Evolutionary conservation across 2,888 invertebrate genomes (phyloP).

Genomic region (Parelbella ahira): DNA sequence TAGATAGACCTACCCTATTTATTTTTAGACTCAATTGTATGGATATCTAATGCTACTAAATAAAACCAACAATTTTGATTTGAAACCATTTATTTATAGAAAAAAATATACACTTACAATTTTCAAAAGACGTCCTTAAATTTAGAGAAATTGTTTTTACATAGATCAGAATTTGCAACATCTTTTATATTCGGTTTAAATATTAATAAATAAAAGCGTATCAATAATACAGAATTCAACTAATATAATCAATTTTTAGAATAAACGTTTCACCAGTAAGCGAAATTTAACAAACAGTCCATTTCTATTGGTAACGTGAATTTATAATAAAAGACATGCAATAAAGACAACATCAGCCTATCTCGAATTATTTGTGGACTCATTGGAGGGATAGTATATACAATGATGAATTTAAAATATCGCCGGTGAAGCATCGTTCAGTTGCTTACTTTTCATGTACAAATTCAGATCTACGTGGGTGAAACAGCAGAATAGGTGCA

Average conservation of each 20-base stretch:
- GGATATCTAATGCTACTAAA: no score
- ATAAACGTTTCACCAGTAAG: no score
- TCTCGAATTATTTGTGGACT: no score
- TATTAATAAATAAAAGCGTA: conserved; percentile 30
- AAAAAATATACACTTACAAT: conserved; percentile 63
- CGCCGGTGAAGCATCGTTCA: no score
- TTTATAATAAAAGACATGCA: no score
- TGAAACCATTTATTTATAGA: conserved; percentile 47
- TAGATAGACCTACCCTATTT: no score
- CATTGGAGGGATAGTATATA: no score
- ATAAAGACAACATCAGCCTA: no score
- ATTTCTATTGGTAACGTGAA: no score
- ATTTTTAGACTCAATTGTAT: no score
- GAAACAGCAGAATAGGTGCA: conserved; percentile 5
- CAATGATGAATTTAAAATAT: no score
- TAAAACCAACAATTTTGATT: conserved; percentile 5
- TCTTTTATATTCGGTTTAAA: conserved; percentile 22
- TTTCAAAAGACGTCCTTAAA: conserved; percentile 53
- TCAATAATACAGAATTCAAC: conserved; percentile 10
- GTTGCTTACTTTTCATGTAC: conserved; percentile 29
- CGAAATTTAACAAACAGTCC: no score
- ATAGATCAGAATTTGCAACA: conserved; percentile 55
- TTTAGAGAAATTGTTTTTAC: conserved; percentile 41
- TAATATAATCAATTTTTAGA: conserved; percentile 7
- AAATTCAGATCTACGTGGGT: conserved; percentile 55